Conservation (phyloP, 2,888 invertebrate genomes). For the Dicyrtomina minuta region DNA sequence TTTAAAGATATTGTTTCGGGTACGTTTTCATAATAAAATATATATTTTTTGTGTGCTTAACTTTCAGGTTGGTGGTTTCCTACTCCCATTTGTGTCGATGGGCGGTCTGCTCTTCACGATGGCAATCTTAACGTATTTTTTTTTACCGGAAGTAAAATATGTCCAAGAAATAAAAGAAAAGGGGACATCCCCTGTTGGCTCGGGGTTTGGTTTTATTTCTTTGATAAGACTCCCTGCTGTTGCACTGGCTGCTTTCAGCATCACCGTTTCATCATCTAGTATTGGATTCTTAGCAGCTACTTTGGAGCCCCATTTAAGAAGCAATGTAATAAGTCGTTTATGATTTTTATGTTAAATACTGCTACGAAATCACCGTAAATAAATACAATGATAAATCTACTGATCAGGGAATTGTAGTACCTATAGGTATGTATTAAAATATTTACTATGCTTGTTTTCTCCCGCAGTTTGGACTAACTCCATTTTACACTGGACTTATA, state of each 20-base stretch:
- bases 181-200: not conserved
- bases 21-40: no score
- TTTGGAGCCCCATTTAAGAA: conserved; percentile 78
- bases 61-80: conserved; percentile 57
- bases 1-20: no score
- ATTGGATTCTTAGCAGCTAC: conserved; percentile 88
- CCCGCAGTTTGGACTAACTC: conserved; percentile 69
- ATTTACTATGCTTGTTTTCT: not conserved
- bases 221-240: conserved; percentile 74
- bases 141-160: conserved; percentile 55
- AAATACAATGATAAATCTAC: no score
- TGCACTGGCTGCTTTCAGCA: conserved; percentile 68
- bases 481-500: conserved; percentile 73
- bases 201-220: conserved; percentile 60
- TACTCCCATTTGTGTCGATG: conserved; percentile 57
- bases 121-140: conserved; percentile 54
- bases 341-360: not conserved
- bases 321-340: conserved; percentile 52
- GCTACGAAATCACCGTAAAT: no score
- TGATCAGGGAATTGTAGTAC: no score
- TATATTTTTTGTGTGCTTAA: no score
- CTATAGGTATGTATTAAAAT: no score
- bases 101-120: conserved; percentile 56
- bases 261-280: conserved; percentile 75
- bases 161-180: not conserved